Evolutionary conservation across 2,797 vertebrate genomes (phyloP).

Genomic region (Crocidura indochinensis): DNA sequence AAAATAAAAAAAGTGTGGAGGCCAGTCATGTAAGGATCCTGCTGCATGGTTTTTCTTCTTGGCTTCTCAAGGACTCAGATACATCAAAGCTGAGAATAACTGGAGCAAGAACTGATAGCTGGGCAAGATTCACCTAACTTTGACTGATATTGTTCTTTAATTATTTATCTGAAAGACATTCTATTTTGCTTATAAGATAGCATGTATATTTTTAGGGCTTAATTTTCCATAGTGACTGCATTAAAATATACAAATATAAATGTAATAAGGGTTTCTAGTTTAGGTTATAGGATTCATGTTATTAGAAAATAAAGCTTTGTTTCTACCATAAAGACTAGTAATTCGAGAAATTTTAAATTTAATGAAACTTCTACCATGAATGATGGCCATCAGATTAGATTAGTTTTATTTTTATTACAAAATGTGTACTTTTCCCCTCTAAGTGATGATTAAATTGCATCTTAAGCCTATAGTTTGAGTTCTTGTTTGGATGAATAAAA

Average conservation of each 20-base stretch:
- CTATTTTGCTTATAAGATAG: neutral
- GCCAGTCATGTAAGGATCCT: neutral
- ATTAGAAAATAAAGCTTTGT: constrained; percentile 47
- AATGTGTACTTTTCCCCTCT: neutral
- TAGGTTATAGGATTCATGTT: constrained; percentile 18
- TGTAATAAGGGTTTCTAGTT: neutral
- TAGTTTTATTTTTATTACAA: neutral
- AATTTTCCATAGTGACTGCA: constrained; percentile 5
- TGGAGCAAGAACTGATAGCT: constrained; percentile 1
- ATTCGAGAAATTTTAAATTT: constrained; percentile 2
- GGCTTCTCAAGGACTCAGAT: neutral
- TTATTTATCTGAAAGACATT: constrained; percentile 34
- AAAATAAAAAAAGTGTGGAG: too few species aligned
- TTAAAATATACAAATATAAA: constrained; percentile 58
- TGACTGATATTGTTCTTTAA: neutral
- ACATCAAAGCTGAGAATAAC: neutral
- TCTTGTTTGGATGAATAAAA: constrained; percentile 15
- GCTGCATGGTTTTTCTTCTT: neutral
- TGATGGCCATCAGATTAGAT: constrained; percentile 11
- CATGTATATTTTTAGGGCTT: constrained; percentile 4
- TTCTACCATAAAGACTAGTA: constrained; percentile 32
- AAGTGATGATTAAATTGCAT: constrained; percentile 23
- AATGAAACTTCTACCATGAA: constrained; percentile 12
- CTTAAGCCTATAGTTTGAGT: neutral
- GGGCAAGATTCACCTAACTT: neutral